Evolutionary conservation across 2,888 invertebrate genomes (phyloP).

Genomic region (Tachina fera): DNA sequence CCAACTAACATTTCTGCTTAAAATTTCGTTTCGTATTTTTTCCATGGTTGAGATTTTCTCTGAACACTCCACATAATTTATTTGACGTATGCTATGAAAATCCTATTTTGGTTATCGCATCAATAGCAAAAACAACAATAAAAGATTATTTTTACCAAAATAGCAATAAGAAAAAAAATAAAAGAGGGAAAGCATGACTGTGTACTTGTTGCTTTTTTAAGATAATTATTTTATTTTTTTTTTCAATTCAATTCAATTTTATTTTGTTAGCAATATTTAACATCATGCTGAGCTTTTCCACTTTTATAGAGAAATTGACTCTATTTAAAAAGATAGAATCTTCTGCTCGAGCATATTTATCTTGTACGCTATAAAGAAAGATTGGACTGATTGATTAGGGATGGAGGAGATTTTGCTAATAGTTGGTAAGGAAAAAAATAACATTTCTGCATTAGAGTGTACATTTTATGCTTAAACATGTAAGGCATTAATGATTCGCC

Average conservation of each 20-base stretch:
- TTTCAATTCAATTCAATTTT: neutral
- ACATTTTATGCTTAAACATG: no score
- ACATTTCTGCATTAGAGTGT: no score
- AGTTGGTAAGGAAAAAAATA: no score
- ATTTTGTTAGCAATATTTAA: neutral
- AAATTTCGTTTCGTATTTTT: no score
- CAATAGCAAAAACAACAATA: neutral
- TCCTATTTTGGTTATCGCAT: conserved; percentile 53
- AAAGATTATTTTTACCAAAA: conserved; percentile 38
- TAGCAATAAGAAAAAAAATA: conserved; percentile 51
- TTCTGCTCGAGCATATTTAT: conserved; percentile 13
- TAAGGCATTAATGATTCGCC: no score
- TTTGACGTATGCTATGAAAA: conserved; percentile 4
- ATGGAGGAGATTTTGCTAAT: neutral
- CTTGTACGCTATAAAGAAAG: neutral
- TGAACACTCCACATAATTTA: conserved; percentile 9
- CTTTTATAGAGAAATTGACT: conserved; percentile 9
- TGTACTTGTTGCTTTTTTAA: conserved; percentile 53
- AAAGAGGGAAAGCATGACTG: conserved; percentile 42
- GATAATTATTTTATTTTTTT: neutral
- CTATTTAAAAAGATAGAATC: conserved; percentile 26
- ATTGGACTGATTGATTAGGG: neutral
- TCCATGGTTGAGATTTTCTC: neutral
- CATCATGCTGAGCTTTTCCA: conserved; percentile 10
- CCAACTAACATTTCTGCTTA: no score